Conservation (phyloP, 2,888 invertebrate genomes). For the Athalia circularis region DNA sequence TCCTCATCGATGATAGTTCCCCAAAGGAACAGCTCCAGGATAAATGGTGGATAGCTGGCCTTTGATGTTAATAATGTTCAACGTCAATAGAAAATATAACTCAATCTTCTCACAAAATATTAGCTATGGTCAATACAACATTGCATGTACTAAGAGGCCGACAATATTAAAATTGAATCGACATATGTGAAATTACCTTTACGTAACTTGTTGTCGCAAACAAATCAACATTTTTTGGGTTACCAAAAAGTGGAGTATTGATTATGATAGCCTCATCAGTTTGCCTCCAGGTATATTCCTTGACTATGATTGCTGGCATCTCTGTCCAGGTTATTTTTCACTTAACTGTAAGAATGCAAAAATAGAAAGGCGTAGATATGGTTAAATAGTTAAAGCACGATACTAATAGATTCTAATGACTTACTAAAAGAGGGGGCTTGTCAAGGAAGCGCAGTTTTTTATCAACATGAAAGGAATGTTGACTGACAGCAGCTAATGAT, state of each 20-base stretch:
- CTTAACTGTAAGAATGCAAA: background rate
- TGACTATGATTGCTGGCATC: constrained; percentile 84
- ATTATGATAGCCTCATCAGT: constrained; percentile 79
- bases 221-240: constrained; percentile 81
- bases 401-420: background rate
- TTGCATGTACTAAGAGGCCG: background rate
- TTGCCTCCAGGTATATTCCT: constrained; percentile 87
- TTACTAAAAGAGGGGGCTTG: background rate
- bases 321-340: constrained; percentile 43
- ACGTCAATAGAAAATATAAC: constrained; percentile 18
- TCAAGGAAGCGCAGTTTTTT: background rate
- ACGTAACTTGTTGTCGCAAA: constrained; percentile 83
- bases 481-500: background rate
- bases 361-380: background rate
- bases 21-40: constrained; percentile 85
- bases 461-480: background rate
- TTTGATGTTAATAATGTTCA: constrained; percentile 58
- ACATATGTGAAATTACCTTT: constrained; percentile 75
- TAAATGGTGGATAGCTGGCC: constrained; percentile 83
- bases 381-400: background rate
- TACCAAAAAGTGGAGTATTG: constrained; percentile 80
- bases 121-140: background rate
- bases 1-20: constrained; percentile 78
- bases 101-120: background rate
- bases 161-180: background rate